Conservation (phyloP, 2,888 invertebrate species). For the Mesoligia furuncula region DNA sequence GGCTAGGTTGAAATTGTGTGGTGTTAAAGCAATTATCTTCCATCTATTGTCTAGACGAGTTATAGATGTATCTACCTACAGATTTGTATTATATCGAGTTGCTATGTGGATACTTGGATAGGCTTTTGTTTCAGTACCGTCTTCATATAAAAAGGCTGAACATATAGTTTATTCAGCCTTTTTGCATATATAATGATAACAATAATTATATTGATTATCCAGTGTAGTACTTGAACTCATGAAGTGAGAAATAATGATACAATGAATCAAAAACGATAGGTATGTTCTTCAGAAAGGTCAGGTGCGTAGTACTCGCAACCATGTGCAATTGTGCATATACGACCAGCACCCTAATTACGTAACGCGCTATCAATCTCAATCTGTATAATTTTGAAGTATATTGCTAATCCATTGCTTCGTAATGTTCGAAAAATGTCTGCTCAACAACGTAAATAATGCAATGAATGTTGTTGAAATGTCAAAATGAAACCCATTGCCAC, state of each 20-base stretch:
- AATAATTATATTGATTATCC: neutral
- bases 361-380: too few relatives aligned
- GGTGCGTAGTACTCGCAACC: neutral
- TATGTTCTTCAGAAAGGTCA: neutral
- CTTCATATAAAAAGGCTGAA: neutral
- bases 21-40: constrained; percentile 74
- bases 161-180: too few relatives aligned
- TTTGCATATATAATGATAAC: neutral
- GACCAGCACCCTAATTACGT: too few relatives aligned
- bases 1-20: constrained; percentile 56
- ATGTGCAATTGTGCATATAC: too few relatives aligned
- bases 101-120: constrained; percentile 19
- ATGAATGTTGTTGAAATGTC: too few relatives aligned
- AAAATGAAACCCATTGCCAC: too few relatives aligned
- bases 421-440: too few relatives aligned
- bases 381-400: too few relatives aligned
- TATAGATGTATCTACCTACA: constrained; percentile 23
- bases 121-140: constrained; percentile 15
- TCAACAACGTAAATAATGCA: too few relatives aligned
- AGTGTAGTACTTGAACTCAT: neutral
- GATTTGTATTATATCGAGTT: constrained; percentile 33
- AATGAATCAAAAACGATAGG: neutral
- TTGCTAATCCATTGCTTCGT: too few relatives aligned
- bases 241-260: neutral
- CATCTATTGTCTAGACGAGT: constrained; percentile 74